Conservation (phyloP, 2,113 vertebrate genomes). For the Macaca mulatta region DNA sequence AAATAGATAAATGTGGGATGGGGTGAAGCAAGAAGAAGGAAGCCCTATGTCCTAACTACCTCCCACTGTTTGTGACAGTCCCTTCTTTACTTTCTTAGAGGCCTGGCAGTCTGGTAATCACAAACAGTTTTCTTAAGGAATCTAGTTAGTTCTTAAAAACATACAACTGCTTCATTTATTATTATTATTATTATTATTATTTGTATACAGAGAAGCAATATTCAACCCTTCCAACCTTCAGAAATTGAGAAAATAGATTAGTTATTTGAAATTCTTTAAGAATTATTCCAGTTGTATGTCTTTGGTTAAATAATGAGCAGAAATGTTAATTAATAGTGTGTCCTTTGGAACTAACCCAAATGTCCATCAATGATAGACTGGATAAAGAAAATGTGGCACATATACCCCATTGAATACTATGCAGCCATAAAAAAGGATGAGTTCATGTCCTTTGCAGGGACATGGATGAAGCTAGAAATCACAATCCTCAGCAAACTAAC, state of each 20-base stretch:
- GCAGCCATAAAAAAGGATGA: too few species aligned
- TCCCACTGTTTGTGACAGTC: not conserved
- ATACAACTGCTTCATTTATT: not conserved
- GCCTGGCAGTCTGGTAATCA: not conserved
- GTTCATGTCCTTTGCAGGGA: too few species aligned
- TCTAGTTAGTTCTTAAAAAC: not conserved
- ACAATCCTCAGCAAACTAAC: too few species aligned
- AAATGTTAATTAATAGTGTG: not conserved
- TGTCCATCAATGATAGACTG: too few species aligned
- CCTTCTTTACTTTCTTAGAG: not conserved
- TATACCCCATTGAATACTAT: too few species aligned
- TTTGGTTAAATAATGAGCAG: not conserved
- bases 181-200: not conserved
- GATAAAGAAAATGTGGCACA: too few species aligned
- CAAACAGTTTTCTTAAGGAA: not conserved
- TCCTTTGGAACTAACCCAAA: too few species aligned
- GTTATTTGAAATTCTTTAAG: slow-evolving; percentile 21
- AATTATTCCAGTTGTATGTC: not conserved
- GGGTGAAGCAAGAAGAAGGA: not conserved
- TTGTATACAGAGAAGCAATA: not conserved
- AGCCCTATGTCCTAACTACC: not conserved
- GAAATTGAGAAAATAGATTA: not conserved
- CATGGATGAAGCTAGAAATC: too few species aligned
- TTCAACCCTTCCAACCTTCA: not conserved
- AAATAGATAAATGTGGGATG: not conserved